phyloP scores from a whole-genome alignment of 2,797 vertebrate species.

The Eupleurogrammus muticus region DNA sequence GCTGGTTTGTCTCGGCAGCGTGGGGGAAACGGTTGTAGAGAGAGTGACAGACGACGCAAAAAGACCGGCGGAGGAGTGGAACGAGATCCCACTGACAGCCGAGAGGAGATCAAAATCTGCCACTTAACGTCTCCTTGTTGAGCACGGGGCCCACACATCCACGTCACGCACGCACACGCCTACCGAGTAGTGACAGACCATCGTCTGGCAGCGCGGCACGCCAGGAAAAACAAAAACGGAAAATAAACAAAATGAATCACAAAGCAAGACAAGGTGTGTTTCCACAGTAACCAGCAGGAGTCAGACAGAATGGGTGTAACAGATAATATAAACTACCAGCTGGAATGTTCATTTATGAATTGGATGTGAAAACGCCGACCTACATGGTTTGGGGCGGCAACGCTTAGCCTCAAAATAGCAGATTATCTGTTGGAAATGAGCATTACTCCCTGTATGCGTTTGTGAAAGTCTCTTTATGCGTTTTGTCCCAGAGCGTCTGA shows the following conservation, averaged over 20 bases:
- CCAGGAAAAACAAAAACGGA: constrained; percentile 21
- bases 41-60: constrained; percentile 34
- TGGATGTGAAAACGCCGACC: constrained; percentile 17
- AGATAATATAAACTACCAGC: constrained; percentile 34
- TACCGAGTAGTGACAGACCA: constrained; percentile 42
- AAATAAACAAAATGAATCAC: constrained; percentile 44
- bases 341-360: constrained; percentile 16
- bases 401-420: constrained; percentile 47
- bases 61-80: constrained; percentile 36
- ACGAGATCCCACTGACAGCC: constrained; percentile 42
- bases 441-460: constrained; percentile 39
- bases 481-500: constrained; percentile 42
- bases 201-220: constrained; percentile 8
- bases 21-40: constrained; percentile 32
- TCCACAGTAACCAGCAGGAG: constrained; percentile 38
- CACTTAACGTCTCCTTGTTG: constrained; percentile 34
- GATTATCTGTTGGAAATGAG: constrained; percentile 49
- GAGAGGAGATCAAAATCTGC: constrained; percentile 55
- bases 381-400: constrained; percentile 32
- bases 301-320: constrained; percentile 29
- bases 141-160: constrained; percentile 27
- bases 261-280: constrained; percentile 36
- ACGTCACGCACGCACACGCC: constrained; percentile 25
- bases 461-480: constrained; percentile 38
- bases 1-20: constrained; percentile 48